Base-by-base conservation (phyloP, 2,113 vertebrate species). In the Charina bottae region DNA sequence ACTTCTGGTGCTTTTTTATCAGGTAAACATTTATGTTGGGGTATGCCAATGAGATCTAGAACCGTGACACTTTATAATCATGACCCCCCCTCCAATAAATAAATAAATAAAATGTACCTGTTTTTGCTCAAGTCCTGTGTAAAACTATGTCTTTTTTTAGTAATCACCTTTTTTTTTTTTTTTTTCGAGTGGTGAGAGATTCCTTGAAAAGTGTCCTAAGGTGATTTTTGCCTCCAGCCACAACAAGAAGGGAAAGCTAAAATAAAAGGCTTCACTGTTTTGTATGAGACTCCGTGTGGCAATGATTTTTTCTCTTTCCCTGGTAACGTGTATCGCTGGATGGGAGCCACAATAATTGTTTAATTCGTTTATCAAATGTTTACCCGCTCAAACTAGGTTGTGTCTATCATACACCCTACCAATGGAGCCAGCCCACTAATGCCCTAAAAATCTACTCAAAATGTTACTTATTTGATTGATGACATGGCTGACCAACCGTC, bases 21-120 rank as follows among this genome's bases (percentile, higher is more conserved):
- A 89, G 95, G 90, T 0, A 1, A 56, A 93, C 93, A 94, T 95
- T 23, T 95, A 96, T 95, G 94, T 49, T 86, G 93, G 94, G 54
- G 91, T 95, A 96, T 94, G 94, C 95, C 96, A 96, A 95, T 93
- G 95, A 96, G 95, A 88, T 97, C 95, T 93, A 97, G 94, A 93
- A 96, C 95, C 95, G 95, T 95, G 96, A 96, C 96, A 96, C 96
- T 96, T 97, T 96, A 97, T 95, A 96, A 93, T 33, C 92, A 93
- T 96, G 72, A 23, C 72, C 6, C 33, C 15, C 33, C 2, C 33
- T 6, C 72, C 1, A 0, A 88, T 24, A 59, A 53, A 68, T 56
- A 21, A 90, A 83, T 94, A 87, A 96, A 94, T n/a, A n/a, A n/a
- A n/a, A 96, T 42, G 90, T 94, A 90, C 96, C 94, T 96, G 96